phyloP scores from a whole-genome alignment of 1,140 invertebrate species.

The Diorhabda sublineata region DNA sequence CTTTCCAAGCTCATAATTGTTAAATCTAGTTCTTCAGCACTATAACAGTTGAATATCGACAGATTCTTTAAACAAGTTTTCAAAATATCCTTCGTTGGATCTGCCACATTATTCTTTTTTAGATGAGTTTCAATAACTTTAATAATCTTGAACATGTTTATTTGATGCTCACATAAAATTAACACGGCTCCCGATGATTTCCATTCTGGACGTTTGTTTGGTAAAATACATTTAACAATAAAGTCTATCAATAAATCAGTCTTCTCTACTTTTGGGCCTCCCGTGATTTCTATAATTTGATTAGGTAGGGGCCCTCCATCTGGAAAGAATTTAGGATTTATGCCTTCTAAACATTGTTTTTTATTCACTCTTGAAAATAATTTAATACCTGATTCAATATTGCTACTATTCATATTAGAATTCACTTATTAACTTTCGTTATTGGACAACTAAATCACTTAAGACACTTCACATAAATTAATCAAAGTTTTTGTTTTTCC shows the following conservation, averaged over 20 bases:
- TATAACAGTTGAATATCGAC: conserved; percentile 27
- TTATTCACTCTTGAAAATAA: conserved; percentile 26
- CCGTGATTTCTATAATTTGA: conserved; percentile 25
- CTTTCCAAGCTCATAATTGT: conserved; percentile 27
- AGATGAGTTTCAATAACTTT: conserved; percentile 28
- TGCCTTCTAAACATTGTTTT: conserved; percentile 21
- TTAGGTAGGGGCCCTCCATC: conserved; percentile 23
- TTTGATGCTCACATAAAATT: conserved; percentile 27
- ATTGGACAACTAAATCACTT: too few relatives aligned
- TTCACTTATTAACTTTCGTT: not conserved
- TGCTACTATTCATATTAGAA: not conserved
- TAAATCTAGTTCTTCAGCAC: conserved; percentile 22
- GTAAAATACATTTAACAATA: conserved; percentile 25
- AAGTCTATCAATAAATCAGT: conserved; percentile 27
- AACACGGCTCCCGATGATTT: conserved; percentile 26
- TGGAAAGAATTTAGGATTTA: conserved; percentile 26
- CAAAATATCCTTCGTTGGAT: conserved; percentile 14
- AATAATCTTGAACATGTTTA: conserved; percentile 30
- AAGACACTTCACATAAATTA: too few relatives aligned
- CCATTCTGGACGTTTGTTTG: conserved; percentile 19
- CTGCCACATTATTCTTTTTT: conserved; percentile 13
- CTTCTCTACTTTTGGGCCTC: conserved; percentile 16
- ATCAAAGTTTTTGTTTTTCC: too few relatives aligned
- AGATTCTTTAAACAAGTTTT: conserved; percentile 24
- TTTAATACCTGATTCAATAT: conserved; percentile 30